These are phyloP conservation scores for Camponotus floridanus DNA, from an alignment of 1,140 invertebrate species.

Conservation along the genomic window DNA sequence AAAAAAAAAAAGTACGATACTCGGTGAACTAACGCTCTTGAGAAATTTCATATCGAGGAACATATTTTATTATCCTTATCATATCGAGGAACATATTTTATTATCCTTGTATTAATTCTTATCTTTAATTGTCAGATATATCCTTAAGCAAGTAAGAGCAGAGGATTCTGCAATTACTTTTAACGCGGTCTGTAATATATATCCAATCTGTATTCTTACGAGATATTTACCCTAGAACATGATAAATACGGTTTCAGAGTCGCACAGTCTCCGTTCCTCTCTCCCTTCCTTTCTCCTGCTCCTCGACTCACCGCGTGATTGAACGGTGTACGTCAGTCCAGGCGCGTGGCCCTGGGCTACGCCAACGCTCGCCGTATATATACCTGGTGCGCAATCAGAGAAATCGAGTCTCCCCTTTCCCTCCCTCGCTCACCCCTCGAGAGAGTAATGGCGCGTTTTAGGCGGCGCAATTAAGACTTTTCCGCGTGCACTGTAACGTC, in stretches of 20 bases:
- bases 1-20: not conserved
- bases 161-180: not conserved
- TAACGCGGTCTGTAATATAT: not conserved
- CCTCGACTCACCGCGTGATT: slow-evolving; percentile 65
- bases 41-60: not conserved
- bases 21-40: not conserved
- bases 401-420: slow-evolving; percentile 52
- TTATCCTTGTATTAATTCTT: not conserved
- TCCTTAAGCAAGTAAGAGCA: not conserved
- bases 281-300: slow-evolving; percentile 33
- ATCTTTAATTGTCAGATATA: not conserved
- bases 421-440: not conserved
- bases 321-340: slow-evolving; percentile 67
- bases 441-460: slow-evolving; percentile 72
- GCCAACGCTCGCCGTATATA: slow-evolving; percentile 61
- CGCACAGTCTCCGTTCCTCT: slow-evolving; percentile 26
- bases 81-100: not conserved
- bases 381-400: slow-evolving; percentile 63
- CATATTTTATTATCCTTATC: not conserved
- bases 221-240: slow-evolving; percentile 48
- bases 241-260: slow-evolving; percentile 46
- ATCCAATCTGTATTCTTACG: slow-evolving; percentile 35
- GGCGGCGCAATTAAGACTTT: slow-evolving; percentile 71
- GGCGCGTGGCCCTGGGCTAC: slow-evolving; percentile 71
- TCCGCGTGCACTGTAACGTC: slow-evolving; percentile 40